phyloP scores from a whole-genome alignment of 2,797 vertebrate genomes.

The Notoglanidium macrostoma region DNA sequence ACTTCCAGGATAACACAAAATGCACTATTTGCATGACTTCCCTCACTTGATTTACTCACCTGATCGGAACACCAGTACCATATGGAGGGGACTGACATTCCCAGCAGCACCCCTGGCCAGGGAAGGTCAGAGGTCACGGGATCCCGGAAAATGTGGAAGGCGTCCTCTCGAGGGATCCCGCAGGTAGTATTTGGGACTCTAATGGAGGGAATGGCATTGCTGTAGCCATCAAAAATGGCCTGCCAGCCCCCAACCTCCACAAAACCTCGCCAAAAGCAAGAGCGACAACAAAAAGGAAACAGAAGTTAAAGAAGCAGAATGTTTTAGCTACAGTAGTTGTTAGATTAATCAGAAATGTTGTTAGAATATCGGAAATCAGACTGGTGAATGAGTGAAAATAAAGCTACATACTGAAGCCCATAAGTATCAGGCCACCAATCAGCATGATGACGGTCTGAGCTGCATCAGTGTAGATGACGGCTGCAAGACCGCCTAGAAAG shows the following conservation, averaged over 20 bases:
- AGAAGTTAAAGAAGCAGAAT: not conserved
- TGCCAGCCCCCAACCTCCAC: constrained; percentile 84
- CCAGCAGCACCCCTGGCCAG: constrained; percentile 91
- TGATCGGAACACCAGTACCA: constrained; percentile 99
- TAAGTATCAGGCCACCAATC: constrained; percentile 83
- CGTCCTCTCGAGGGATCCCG: constrained; percentile 85
- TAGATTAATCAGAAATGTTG: not conserved
- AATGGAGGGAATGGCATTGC: constrained; percentile 79
- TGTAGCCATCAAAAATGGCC: constrained; percentile 81
- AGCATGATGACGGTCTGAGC: constrained; percentile 93
- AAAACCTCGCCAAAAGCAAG: constrained; percentile 77
- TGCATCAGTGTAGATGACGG: constrained; percentile 96
- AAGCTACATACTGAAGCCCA: constrained; percentile 88
- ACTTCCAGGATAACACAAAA: not conserved
- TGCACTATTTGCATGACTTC: not conserved
- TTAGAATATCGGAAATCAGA: not conserved
- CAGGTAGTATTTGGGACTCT: constrained; percentile 86
- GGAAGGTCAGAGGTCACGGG: constrained; percentile 90
- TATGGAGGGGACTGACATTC: constrained; percentile 92
- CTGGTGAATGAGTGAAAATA: not conserved
- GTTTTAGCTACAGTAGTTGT: not conserved
- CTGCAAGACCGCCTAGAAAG: constrained; percentile 88
- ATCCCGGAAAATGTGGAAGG: constrained; percentile 93
- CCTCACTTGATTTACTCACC: constrained; percentile 68
- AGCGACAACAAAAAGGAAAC: not conserved